Evolutionary conservation across 2,797 vertebrate genomes (phyloP), one percentile per base, ranked within the genome.

Genomic region (Loriculus beryllinus): DNA sequence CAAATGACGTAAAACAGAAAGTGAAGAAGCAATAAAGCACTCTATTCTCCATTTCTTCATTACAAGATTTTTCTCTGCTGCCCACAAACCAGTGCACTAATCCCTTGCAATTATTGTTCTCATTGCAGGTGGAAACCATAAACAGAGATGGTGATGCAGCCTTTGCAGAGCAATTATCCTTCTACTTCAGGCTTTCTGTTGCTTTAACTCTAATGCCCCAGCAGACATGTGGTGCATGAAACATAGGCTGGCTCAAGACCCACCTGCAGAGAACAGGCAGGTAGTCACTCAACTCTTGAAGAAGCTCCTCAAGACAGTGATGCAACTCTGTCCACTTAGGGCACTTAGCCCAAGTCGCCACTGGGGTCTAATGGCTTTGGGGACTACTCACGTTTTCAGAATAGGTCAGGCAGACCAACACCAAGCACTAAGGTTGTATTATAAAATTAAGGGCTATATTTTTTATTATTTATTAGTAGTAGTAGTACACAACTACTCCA

Each of bases 211-310:
- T 12, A 37, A 25, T 4, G 5, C 11, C 22, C 25, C 3, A 45
- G 40, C 39, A 63, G 22, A 68, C 13, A 7, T 0, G 0, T 16
- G 11, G 35, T 12, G 10, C 22, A 19, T 8, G 28, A 39, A n/a
- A 22, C 1, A 0, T 18, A 39, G 39, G 13, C 60, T 48, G 69
- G 14, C 48, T 67, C 26, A n/a, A 39, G 21, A 68, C 12, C 3
- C 26, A 65, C 13, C 56, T 62, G 18, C 16, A 48, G 18, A 47
- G 16, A 35, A 57, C 15, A 60, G 25, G 14, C 8, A 81, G 14
- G 23, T 31, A 57, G 26, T 47, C 49, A 33, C 16, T 40, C 2
- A 0, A 8, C 31, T 81, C 49, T 68, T 49, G 29, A 65, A 60
- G 56, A 47, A 42, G 37, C 26, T 77, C 31, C 60, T 67, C 62